A percentile compares a stretch with the other conserved stretches of the same genome.
Conservation (phyloP, 2,113 vertebrate genomes). For the Macaca nemestrina region DNA sequence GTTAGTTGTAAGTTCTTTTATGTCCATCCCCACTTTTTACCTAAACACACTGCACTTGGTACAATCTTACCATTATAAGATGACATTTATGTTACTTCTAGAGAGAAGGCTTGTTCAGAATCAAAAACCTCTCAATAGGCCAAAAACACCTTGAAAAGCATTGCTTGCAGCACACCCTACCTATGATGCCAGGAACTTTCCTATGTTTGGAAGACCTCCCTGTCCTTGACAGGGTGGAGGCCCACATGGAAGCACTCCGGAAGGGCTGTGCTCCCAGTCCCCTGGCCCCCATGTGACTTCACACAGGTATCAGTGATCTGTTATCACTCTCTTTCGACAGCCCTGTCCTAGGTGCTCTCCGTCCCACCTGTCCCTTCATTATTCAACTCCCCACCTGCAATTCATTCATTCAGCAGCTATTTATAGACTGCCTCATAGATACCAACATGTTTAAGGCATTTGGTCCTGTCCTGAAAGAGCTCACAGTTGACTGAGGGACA, state of each 20-base stretch:
- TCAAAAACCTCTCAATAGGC: background rate
- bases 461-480: background rate
- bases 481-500: background rate
- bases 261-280: background rate
- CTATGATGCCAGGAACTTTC: background rate
- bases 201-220: accelerated
- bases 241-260: accelerated
- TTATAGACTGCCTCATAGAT: background rate
- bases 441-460: background rate
- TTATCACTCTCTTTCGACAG: background rate
- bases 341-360: background rate
- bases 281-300: too few species aligned
- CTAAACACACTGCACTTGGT: background rate
- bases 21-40: background rate
- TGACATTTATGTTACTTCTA: background rate
- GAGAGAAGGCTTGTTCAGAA: background rate
- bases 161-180: too few species aligned
- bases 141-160: background rate
- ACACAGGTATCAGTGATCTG: background rate
- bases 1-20: background rate
- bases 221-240: too few species aligned
- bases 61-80: background rate
- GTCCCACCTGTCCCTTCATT: background rate
- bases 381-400: background rate
- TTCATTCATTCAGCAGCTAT: background rate